These are phyloP conservation scores for Psix sp. DNA, from an alignment of 1,140 invertebrate genomes.

Conservation along the genomic window DNA sequence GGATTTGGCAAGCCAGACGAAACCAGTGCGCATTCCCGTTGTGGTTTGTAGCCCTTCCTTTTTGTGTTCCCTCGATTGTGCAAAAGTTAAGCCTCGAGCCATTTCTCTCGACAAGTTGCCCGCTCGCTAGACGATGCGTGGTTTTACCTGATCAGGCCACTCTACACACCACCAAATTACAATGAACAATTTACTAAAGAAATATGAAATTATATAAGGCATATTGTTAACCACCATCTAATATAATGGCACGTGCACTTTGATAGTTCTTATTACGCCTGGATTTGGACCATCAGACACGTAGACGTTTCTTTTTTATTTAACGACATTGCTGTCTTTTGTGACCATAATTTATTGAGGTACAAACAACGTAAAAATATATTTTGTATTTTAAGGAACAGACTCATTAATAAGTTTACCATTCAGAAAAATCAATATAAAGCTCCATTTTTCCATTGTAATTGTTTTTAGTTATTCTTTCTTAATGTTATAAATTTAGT, in stretches of 20 bases:
- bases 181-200: conserved; percentile 32
- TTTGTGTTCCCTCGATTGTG: conserved; percentile 29
- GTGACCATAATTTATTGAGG: no score
- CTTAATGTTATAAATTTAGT: no score
- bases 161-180: conserved; percentile 31
- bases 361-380: no score
- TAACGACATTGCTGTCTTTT: no score
- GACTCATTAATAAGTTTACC: no score
- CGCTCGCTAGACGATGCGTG: conserved; percentile 43
- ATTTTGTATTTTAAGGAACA: no score
- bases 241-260: not conserved
- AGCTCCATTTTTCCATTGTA: no score
- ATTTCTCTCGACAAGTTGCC: conserved; percentile 30
- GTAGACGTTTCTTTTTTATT: no score
- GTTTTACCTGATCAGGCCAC: conserved; percentile 62
- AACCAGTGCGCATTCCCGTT: conserved; percentile 60
- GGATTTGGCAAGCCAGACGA: conserved; percentile 66
- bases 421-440: no score
- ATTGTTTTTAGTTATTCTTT: no score
- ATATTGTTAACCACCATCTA: conserved; percentile 11
- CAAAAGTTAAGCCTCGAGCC: conserved; percentile 31
- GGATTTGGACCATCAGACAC: no score
- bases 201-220: conserved; percentile 12
- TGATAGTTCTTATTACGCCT: no score
- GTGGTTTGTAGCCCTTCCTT: conserved; percentile 26